A percentile compares a stretch with the other conserved stretches of the same genome.
phyloP scores from a whole-genome alignment of 2,797 vertebrate genomes.

The Otolemur crassicaudatus region DNA sequence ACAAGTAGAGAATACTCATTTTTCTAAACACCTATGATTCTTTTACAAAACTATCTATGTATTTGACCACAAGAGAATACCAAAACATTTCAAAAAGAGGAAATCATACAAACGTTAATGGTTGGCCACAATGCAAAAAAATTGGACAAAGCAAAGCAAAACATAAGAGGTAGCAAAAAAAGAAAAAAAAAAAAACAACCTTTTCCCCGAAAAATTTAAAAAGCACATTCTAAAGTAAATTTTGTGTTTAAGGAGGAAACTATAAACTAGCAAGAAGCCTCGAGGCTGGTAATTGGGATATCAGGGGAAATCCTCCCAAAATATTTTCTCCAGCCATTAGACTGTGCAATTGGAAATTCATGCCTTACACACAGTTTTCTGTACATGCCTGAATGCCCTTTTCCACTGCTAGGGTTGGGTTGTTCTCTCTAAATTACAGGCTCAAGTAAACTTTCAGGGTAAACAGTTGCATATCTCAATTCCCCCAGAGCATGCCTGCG shows the following conservation, averaged over 20 bases:
- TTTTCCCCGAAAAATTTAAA: not conserved
- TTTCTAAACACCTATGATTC: not conserved
- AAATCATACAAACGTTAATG: not conserved
- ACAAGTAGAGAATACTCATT: not conserved
- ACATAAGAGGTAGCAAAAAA: not conserved
- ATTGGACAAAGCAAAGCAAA: conserved; percentile 33
- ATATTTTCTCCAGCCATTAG: too few relatives aligned
- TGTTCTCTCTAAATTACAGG: too few relatives aligned
- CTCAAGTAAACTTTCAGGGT: too few relatives aligned
- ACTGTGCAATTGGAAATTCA: too few relatives aligned
- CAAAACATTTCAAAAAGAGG: not conserved
- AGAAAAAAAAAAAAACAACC: not conserved
- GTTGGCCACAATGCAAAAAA: not conserved
- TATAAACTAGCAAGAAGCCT: not conserved
- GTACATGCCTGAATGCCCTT: too few relatives aligned
- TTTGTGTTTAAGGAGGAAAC: not conserved
- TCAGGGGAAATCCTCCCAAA: too few relatives aligned
- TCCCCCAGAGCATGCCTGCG: too few relatives aligned
- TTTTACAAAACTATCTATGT: not conserved
- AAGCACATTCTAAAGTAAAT: not conserved
- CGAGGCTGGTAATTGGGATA: too few relatives aligned
- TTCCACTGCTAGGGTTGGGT: too few relatives aligned
- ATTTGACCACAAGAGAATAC: not conserved
- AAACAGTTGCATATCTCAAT: too few relatives aligned
- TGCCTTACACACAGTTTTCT: too few relatives aligned